Evolutionary conservation across 2,888 invertebrate species (phyloP).

Genomic region (Pyrgus malvae): DNA sequence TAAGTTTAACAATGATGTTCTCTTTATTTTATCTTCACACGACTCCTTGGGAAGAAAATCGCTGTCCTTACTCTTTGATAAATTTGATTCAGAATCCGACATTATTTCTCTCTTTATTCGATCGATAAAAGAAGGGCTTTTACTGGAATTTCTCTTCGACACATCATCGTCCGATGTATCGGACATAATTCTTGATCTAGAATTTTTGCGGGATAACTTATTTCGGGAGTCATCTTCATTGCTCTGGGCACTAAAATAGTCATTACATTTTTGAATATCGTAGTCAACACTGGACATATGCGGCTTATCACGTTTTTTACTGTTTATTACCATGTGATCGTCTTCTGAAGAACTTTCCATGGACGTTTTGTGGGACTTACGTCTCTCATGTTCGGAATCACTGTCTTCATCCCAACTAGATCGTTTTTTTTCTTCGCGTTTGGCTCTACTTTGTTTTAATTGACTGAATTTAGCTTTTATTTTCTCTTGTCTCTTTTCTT

Average conservation of each 20-base stretch:
- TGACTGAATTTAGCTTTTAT: slow-evolving; percentile 95
- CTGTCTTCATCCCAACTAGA: slow-evolving; percentile 95
- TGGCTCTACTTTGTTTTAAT: slow-evolving; percentile 92
- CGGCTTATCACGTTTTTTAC: slow-evolving; percentile 77
- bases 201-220: slow-evolving; percentile 85
- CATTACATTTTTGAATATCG: slow-evolving; percentile 72
- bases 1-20: slow-evolving; percentile 64
- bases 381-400: slow-evolving; percentile 83
- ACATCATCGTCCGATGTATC: slow-evolving; percentile 89
- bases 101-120: slow-evolving; percentile 83
- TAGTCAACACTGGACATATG: slow-evolving; percentile 58
- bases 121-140: slow-evolving; percentile 54
- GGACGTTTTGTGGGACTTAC: slow-evolving; percentile 65
- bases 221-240: slow-evolving; percentile 76
- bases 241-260: slow-evolving; percentile 70
- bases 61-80: slow-evolving; percentile 48
- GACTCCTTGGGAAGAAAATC: slow-evolving; percentile 44
- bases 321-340: slow-evolving; percentile 61
- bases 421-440: slow-evolving; percentile 93
- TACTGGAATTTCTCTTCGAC: slow-evolving; percentile 76
- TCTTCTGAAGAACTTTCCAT: slow-evolving; percentile 82
- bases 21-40: slow-evolving; percentile 57
- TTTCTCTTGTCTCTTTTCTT: slow-evolving; percentile 92
- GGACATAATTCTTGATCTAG: slow-evolving; percentile 87
- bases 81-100: slow-evolving; percentile 60